Evolutionary conservation across 2,888 invertebrate genomes (phyloP), one percentile per base, ranked within the genome.

Genomic region (Hedya salicella): DNA sequence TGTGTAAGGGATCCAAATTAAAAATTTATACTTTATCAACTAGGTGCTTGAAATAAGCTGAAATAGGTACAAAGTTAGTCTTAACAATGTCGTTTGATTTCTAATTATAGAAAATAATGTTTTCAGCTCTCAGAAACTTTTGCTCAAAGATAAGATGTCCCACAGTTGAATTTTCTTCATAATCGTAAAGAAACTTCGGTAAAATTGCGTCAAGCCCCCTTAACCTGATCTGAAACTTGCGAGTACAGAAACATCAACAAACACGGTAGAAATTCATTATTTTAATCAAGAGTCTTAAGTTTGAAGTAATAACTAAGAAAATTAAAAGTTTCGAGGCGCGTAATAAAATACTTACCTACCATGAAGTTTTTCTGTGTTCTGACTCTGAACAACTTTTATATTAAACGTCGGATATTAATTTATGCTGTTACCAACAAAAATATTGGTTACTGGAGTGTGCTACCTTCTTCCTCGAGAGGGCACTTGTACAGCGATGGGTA

Each of bases 271-370:
- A 56, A 54, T 61, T 49, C 60, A 65, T 65, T 50, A 66, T 54
- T 66, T 66, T 60, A 66, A 61, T 61, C 60, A 66, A 61, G 48
- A 54, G 16, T 21, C 39, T 54, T 16, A 54, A 61, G 48, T 54
- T 53, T 14, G 36, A 48, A 60, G 60, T 60, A 48, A 66, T 66
- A 66, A 54, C 48, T 54, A 60, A 66, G 60, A 68, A 68, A 68
- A 68, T 65, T 68, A 62, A 68, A 68, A 67, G 50, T 61, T 68
- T 54, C 50, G 61, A 16, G 36, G 53, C 61, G 59, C 48, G 68
- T 67, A 69, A 67, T 68, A 66, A 67, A 68, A 63, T 67, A 70
- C 68, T 68, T 68, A 64, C 66, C 42, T 32, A 59, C 53, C 49
- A 30, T 17, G 40, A 68, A 68, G 54, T 62, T 68, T 48, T 48